Evolutionary conservation across 2,797 vertebrate species (phyloP), one percentile per base, ranked within the genome.

Genomic region (Rhynchotus rufescens): DNA sequence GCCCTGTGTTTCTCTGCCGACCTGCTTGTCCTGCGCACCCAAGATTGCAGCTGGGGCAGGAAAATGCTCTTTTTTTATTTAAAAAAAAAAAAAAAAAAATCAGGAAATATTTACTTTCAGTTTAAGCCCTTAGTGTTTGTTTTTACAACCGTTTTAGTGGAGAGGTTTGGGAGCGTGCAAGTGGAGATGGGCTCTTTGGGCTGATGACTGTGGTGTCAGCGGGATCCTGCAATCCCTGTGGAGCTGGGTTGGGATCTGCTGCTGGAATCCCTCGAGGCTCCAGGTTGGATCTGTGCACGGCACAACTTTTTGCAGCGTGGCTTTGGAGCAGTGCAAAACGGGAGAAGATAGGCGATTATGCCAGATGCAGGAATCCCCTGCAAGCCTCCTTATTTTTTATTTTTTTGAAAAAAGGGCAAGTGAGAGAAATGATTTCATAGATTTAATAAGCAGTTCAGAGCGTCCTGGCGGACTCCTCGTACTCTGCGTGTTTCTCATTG

Each of bases 361-460:
- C 49, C 81, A 56, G n/a, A 45, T 85, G 52, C 80, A 95, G 91
- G 86, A 96, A 92, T 93, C 80, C 61, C 65, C 86, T 80, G 82
- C 93, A 95, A 36, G 40, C 22, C 22, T 73, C 94, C 83, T 83
- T 88, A 71, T 91, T 47, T 47, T 47, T 10, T 49, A 12, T 80
- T 32, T n/a, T 34, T 56, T 59, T 64, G 16, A 86, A 88, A 80
- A 91, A 95, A 83, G 69, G 84, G 76, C 79, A 93, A 93, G 89
- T 54, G 82, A 95, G 66, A 97, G 93, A 96, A 92, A 95, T 95
- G 61, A 97, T 96, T 97, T 88, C 84, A 91, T 88, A 96, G 92
- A 89, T 91, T 97, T 96, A 96, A 97, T 96, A 97, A 97, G 92
- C 91, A 88, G 94, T 96, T 97, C 96, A 94, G 97, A 97, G 96